Evolutionary conservation across 1,140 invertebrate genomes (phyloP).

Genomic region (Brevipalpus yothersi): DNA sequence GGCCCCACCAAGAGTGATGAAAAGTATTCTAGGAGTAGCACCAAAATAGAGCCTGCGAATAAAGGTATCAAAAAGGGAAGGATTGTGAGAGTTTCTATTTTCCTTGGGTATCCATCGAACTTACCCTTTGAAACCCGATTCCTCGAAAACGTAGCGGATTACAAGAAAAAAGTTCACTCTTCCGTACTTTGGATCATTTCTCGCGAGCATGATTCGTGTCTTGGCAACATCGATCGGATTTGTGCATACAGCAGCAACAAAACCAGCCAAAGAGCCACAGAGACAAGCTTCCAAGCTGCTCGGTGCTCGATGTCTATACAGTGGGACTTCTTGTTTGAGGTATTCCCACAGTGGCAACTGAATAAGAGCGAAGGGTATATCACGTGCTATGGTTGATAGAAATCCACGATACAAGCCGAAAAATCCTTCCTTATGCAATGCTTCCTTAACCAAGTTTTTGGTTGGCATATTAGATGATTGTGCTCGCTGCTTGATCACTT

Average conservation of each 20-base stretch:
- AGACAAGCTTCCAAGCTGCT: slow-evolving; percentile 39
- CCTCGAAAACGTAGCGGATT: slow-evolving; percentile 31
- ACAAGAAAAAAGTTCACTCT: slow-evolving; percentile 23
- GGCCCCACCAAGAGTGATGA: slow-evolving; percentile 71
- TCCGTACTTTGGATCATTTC: slow-evolving; percentile 20
- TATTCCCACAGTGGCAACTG: slow-evolving; percentile 88
- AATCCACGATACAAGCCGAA: slow-evolving; percentile 69
- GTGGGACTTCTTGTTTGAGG: slow-evolving; percentile 38
- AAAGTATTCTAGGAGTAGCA: slow-evolving; percentile 46
- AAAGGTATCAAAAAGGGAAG: slow-evolving; percentile 16
- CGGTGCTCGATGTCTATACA: slow-evolving; percentile 15
- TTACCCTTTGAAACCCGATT: slow-evolving; percentile 44
- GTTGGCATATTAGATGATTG: slow-evolving; percentile 36
- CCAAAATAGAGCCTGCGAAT: slow-evolving; percentile 56
- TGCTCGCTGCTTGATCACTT: slow-evolving; percentile 77
- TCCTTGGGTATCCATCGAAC: slow-evolving; percentile 5
- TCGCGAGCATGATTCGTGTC: slow-evolving; percentile 78
- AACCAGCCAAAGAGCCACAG: slow-evolving; percentile 60
- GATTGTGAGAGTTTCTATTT: slow-evolving; percentile 11
- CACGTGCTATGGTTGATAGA: slow-evolving; percentile 59
- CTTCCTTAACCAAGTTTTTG: slow-evolving; percentile 31
- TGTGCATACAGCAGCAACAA: slow-evolving; percentile 50
- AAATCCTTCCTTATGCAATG: slow-evolving; percentile 31
- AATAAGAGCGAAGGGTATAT: slow-evolving; percentile 82
- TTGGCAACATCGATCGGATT: slow-evolving; percentile 91